phyloP scores from a whole-genome alignment of 2,113 vertebrate genomes.

The Eleginops maclovinus region DNA sequence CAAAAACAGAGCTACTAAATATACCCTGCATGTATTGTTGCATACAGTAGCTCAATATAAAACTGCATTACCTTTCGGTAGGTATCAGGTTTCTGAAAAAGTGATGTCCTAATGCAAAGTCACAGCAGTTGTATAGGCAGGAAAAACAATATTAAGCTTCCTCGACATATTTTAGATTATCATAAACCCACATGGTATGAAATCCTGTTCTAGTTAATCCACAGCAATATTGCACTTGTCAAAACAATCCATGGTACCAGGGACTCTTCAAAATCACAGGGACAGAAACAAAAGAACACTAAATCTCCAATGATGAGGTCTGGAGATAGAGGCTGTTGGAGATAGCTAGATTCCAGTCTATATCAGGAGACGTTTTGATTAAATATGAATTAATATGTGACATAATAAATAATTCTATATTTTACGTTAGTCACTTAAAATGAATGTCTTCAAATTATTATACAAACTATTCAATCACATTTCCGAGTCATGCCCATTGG shows the following conservation, averaged over 20 bases:
- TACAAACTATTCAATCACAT: not conserved
- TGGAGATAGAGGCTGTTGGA: not conserved
- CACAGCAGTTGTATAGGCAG: conserved; percentile 30
- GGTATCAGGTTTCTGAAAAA: conserved; percentile 23
- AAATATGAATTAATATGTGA: too few relatives aligned
- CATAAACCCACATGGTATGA: conserved; percentile 33
- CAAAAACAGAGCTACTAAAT: not conserved
- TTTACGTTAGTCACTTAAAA: too few relatives aligned
- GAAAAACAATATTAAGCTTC: conserved; percentile 59
- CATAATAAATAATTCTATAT: too few relatives aligned
- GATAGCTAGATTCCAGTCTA: not conserved
- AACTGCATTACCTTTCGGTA: conserved; percentile 6
- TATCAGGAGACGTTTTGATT: too few relatives aligned
- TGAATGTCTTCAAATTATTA: not conserved
- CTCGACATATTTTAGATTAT: conserved; percentile 58
- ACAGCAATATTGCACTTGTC: conserved; percentile 49
- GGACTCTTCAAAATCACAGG: conserved; percentile 31
- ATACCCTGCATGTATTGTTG: not conserved
- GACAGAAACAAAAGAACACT: not conserved
- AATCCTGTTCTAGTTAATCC: conserved; percentile 66
- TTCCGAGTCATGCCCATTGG: conserved; percentile 24
- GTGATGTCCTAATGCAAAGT: conserved; percentile 18
- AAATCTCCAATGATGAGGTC: conserved; percentile 19
- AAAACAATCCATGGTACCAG: conserved; percentile 42
- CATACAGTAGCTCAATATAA: not conserved